Evolutionary conservation across 2,888 invertebrate genomes (phyloP), one percentile per base, ranked within the genome.

Genomic region (Xanthia togata): DNA sequence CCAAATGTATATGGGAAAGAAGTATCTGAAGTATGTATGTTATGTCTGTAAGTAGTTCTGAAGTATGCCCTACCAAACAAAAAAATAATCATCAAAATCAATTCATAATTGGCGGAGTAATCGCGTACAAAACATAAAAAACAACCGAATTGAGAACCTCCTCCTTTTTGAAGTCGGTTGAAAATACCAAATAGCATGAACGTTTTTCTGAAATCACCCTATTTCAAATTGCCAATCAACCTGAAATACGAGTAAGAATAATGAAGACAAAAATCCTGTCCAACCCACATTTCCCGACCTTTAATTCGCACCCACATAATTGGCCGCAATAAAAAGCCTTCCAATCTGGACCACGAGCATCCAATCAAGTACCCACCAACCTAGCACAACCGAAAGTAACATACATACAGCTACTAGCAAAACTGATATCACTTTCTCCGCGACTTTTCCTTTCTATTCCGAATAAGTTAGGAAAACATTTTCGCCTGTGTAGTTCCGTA

Each of bases 381-480:
- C 57, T 41, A 70, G 74, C 38, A 63, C 69, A 71, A 41, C 60
- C 76, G 80, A 83, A 88, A 87, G 86, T 83, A 82, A 79, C 79
- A 78, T 73, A 75, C 73, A 55, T 73, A 81, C 74, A n/a, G n/a
- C 76, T 83, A 86, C 79, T 85, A 86, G 85, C 82, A 78, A 79
- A 91, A 90, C 90, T 90, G 93, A 92, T 93, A 94, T 92, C 95
- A 96, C 96, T 96, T 95, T 96, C 95, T 70, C 91, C 82, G 81
- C 88, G 91, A 95, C 95, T 96, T 96, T 96, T 95, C 94, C 96
- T 96, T 96, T 96, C 96, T 93, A 88, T 87, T 81, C 90, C 92
- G 89, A 95, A 95, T 95, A 95, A 96, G 95, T 96, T 96, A 91
- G 95, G 93, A 95, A 96, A 96, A 96, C 95, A 95, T 96, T 96